Evolutionary conservation across 2,113 vertebrate species (phyloP), one percentile per base, ranked within the genome.

Genomic region (Petrocephalus zakoni): DNA sequence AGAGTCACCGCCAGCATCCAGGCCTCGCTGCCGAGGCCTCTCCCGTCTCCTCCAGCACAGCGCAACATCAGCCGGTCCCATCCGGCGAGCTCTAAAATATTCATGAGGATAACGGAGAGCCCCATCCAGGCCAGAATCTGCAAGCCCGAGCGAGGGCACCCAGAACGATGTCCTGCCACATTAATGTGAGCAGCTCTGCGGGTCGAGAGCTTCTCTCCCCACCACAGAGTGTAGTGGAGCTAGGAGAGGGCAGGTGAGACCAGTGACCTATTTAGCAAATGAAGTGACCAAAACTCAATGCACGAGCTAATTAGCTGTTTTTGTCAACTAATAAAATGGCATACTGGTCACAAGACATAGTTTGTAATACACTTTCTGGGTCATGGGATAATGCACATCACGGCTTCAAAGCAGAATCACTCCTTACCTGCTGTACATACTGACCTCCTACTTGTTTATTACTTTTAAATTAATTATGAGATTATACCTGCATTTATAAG

Each of bases 101-200:
- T 95, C 95, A 96, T 96, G 93, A 96, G 94, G 94, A 94, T 95
- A 95, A 95, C 95, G 94, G 95, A 95, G 93, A 96, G 95, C 95
- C 95, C 95, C 94, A 93, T 95, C 96, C 95, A 95, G 93, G 93
- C 92, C 91, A 92, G 92, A 92, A 92, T 92, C 92, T 75, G 90
- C 93, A 94, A 95, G 92, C 93, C 94, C 6, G 29, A 37, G 94
- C 92, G 93, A 94, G 93, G 89, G 91, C 94, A 93, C 92, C 89
- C 91, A 93, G 92, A 93, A 93, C 91, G 92, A 92, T 89, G 46
- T n/a, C 8, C 68, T 25, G 25, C 22, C 49, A 83, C 42, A 49
- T 49, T n/a, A 84, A 25, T n/a, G 22, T n/a, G 4, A 51, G 3
- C n/a, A 29, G 68, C 10, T 95, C 95, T 94, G 92, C 92, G 92